A percentile compares a stretch with the other conserved stretches of the same genome.
These are phyloP conservation scores for Halcyon smyrnensis DNA, from an alignment of 2,797 vertebrate species.

Conservation along the genomic window DNA sequence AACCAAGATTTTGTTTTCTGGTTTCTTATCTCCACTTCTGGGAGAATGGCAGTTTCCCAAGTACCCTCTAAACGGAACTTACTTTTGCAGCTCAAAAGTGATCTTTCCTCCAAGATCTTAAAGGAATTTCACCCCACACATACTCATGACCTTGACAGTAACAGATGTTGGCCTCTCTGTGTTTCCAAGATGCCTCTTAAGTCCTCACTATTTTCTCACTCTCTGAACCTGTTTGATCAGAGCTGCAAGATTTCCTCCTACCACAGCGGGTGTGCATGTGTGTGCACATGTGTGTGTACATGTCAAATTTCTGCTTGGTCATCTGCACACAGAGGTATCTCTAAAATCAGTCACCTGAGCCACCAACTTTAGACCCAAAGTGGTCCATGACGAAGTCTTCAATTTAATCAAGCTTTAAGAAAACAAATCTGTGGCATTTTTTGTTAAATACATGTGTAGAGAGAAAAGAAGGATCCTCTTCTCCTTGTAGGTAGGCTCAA, in stretches of 20 bases:
- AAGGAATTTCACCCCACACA: not conserved
- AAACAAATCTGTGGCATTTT: not conserved
- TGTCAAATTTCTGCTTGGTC: not conserved
- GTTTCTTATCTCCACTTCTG: not conserved
- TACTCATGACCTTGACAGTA: not conserved
- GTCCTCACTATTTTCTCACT: not conserved
- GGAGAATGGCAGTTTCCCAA: not conserved
- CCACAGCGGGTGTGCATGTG: accelerated
- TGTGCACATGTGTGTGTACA: not conserved
- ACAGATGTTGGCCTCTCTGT: not conserved
- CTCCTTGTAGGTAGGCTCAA: not conserved
- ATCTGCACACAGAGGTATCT: not conserved
- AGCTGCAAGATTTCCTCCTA: not conserved
- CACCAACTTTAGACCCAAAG: not conserved
- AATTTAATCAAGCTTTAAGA: not conserved
- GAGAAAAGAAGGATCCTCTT: not conserved
- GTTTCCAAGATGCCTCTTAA: not conserved
- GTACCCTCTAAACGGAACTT: not conserved
- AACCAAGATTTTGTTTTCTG: not conserved
- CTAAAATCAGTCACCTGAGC: not conserved
- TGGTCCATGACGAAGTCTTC: not conserved
- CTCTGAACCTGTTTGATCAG: not conserved
- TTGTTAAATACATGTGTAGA: not conserved
- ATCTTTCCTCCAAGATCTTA: not conserved
- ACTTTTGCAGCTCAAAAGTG: not conserved